Base-by-base conservation (phyloP, 35 echinoderm and acorn worm species). In the Ophiothrix spiculata region DNA sequence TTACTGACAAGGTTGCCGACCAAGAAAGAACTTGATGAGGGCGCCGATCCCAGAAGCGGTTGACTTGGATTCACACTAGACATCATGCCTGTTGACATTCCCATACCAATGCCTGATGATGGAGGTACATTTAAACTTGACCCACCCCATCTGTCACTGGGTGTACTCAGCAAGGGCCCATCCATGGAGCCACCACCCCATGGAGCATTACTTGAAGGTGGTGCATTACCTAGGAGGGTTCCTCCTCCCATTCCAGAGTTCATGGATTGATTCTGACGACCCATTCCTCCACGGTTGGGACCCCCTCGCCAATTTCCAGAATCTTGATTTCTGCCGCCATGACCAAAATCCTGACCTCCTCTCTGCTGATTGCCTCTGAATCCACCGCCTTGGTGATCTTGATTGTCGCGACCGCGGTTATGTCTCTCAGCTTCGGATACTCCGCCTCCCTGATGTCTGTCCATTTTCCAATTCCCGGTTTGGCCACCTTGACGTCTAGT, bases 171-270 rank as follows among this genome's bases (percentile, higher is more conserved):
- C 8, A 41, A 21, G 37, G 77, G n/a, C 12, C 78, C 38, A 38
- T 42, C 78, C 64, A 86, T 86, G 75, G 31, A 77, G 0, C 39
- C 37, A 12, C 69, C 36, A 75, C 84, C 40, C 40, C 41, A 31
- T 37, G 38, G 37, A 11, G 35, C 29, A 32, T 76, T 86, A 33
- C 32, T 21, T 32, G 56, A 10, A 1, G 86, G 46, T 38, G 77
- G 77, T 21, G 54, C 81, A 84, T 84, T 64, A 84, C 36, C 32
- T 32, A 84, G 31, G 0, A 60, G 81, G 32, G 49, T 84, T 31
- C 49, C 49, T 36, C 81, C 63, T 32, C 35, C 63, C 63, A 54
- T 64, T 69, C 81, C 54, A 4, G 37, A 34, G 23, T 32, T 35
- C 63, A n/a, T 56, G 81, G 11, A 33, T 31, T 64, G 81, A 25